Conservation (phyloP, 2,888 invertebrate species). For the Norana najaformis region DNA sequence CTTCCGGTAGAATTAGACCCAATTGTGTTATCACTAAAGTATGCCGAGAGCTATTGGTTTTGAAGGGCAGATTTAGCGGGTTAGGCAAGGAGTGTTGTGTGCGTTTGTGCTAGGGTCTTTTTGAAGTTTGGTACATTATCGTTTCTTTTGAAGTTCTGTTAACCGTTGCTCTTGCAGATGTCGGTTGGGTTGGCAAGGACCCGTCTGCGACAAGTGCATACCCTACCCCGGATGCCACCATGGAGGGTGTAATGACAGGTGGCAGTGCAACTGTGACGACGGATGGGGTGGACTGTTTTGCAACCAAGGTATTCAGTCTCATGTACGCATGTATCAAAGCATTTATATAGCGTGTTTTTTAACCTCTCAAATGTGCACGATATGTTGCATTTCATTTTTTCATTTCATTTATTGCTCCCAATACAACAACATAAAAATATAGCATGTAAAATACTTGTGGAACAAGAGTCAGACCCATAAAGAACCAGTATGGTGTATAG, state of each 20-base stretch:
- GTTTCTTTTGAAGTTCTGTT: not conserved
- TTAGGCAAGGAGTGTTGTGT: not conserved
- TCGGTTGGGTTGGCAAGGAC: slow-evolving; percentile 95
- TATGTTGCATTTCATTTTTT: no score
- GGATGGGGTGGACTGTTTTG: slow-evolving; percentile 98
- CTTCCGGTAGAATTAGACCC: not conserved
- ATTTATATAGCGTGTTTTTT: not conserved
- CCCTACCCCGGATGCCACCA: slow-evolving; percentile 91
- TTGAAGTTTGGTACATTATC: not conserved
- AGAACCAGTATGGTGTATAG: no score
- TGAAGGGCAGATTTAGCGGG: not conserved
- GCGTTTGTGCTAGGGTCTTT: not conserved
- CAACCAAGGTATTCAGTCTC: slow-evolving; percentile 80
- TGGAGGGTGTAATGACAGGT: slow-evolving; percentile 85
- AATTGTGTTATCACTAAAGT: slow-evolving; percentile 2
- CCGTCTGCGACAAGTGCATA: slow-evolving; percentile 95
- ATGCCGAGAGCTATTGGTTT: not conserved
- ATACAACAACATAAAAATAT: no score
- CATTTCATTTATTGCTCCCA: no score
- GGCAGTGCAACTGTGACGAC: slow-evolving; percentile 93
- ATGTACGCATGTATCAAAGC: not conserved
- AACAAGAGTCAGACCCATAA: no score
- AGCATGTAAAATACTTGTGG: no score
- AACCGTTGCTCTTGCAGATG: slow-evolving; percentile 81
- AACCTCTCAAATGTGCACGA: no score